Conservation (phyloP, 2,113 vertebrate species). For the Machaerirhynchus nigripectus region DNA sequence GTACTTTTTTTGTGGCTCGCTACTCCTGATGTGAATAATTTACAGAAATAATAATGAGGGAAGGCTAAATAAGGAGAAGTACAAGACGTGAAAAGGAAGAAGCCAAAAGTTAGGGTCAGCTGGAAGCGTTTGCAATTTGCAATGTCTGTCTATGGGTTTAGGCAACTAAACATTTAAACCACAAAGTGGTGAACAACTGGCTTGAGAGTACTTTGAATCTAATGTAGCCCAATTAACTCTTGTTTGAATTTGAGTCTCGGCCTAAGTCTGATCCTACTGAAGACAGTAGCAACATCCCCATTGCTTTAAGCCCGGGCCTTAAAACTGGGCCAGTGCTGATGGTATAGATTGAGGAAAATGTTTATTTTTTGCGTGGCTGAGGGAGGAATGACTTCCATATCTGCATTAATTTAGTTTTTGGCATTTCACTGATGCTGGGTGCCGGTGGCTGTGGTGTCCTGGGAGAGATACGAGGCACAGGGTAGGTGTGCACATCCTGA, state of each 20-base stretch:
- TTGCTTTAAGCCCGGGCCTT: background rate
- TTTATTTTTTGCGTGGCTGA: background rate
- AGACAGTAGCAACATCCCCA: background rate
- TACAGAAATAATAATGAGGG: conserved; percentile 24
- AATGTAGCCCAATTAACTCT: background rate
- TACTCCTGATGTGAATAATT: conserved; percentile 28
- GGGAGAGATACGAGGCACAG: fast-evolving
- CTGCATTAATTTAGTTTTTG: background rate
- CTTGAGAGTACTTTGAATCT: background rate
- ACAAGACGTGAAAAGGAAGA: background rate
- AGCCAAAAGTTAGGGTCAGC: background rate
- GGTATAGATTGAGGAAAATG: background rate
- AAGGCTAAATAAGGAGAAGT: conserved; percentile 11
- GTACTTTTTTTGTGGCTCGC: background rate
- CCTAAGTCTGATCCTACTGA: background rate
- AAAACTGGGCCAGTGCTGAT: background rate
- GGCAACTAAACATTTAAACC: conserved; percentile 34
- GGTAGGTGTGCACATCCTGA: background rate
- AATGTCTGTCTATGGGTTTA: background rate
- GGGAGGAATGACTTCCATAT: background rate
- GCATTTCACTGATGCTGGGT: background rate
- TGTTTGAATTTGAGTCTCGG: background rate
- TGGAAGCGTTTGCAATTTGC: background rate
- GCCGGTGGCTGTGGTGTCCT: background rate
- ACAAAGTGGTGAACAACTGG: background rate